These are phyloP conservation scores for Conomelus anceps DNA, from an alignment of 2,888 invertebrate species.

Conservation along the genomic window DNA sequence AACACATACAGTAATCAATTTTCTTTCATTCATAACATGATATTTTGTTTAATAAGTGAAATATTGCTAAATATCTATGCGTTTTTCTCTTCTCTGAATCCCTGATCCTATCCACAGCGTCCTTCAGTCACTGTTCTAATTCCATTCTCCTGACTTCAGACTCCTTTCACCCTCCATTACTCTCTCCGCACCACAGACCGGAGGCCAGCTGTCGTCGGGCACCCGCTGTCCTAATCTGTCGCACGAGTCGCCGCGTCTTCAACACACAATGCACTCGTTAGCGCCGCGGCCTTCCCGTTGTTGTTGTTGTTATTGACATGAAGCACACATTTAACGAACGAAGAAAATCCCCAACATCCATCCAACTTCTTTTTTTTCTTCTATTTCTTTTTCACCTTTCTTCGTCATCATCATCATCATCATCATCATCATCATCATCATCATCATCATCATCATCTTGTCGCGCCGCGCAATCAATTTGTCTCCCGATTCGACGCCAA, in stretches of 20 bases:
- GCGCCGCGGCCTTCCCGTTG: background rate
- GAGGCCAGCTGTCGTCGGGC: background rate
- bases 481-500: background rate
- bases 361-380: too few species aligned
- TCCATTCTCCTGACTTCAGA: too few species aligned
- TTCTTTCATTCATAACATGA: too few species aligned
- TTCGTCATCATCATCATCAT: too few species aligned
- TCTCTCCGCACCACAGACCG: too few species aligned
- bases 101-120: background rate
- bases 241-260: background rate
- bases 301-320: background rate
- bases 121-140: too few species aligned
- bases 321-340: background rate
- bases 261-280: background rate
- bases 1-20: too few species aligned
- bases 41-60: too few species aligned
- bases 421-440: background rate
- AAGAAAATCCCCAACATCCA: too few species aligned
- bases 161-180: background rate
- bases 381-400: too few species aligned
- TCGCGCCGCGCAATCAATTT: background rate
- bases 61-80: too few species aligned
- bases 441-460: background rate
- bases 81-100: too few species aligned
- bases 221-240: background rate